Percentiles rank a stretch among this genome's conserved stretches.
Conservation (phyloP, 2,888 invertebrate species). For the Xestoiulus laeticollis region DNA sequence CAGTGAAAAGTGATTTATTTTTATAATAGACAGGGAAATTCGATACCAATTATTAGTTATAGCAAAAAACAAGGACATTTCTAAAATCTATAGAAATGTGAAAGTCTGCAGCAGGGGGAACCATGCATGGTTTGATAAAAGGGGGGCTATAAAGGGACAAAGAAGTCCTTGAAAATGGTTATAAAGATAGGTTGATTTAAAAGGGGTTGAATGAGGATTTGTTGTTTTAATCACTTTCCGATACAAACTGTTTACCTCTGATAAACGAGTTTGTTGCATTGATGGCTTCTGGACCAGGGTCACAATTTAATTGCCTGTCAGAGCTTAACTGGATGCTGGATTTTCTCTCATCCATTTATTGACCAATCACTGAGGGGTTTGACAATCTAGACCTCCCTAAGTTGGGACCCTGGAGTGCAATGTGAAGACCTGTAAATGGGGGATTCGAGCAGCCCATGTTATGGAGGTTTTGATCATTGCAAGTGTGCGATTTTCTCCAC, state of each 20-base stretch:
- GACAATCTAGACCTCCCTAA: not conserved
- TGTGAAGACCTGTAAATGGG: too few species aligned
- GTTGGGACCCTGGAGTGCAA: not conserved
- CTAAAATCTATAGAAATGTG: too few species aligned
- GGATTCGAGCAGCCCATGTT: not conserved
- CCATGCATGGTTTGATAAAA: not conserved
- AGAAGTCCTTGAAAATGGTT: not conserved
- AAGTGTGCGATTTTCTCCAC: constrained; percentile 16
- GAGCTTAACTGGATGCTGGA: not conserved
- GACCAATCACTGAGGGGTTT: not conserved
- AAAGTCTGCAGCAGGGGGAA: too few species aligned
- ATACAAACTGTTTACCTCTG: constrained; percentile 26
- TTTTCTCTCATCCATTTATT: not conserved
- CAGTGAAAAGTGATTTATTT: too few species aligned
- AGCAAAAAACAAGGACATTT: too few species aligned
- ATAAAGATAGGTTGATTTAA: not conserved
- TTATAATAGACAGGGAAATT: too few species aligned
- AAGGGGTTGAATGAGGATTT: not conserved
- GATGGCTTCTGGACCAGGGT: constrained; percentile 18
- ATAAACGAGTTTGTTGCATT: not conserved
- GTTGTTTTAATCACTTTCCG: constrained; percentile 18
- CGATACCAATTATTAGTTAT: too few species aligned
- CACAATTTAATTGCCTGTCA: not conserved
- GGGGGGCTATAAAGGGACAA: not conserved
- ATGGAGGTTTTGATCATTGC: not conserved